Conservation (phyloP, 1,140 invertebrate species). For the Lordiphosa stackelbergi region DNA sequence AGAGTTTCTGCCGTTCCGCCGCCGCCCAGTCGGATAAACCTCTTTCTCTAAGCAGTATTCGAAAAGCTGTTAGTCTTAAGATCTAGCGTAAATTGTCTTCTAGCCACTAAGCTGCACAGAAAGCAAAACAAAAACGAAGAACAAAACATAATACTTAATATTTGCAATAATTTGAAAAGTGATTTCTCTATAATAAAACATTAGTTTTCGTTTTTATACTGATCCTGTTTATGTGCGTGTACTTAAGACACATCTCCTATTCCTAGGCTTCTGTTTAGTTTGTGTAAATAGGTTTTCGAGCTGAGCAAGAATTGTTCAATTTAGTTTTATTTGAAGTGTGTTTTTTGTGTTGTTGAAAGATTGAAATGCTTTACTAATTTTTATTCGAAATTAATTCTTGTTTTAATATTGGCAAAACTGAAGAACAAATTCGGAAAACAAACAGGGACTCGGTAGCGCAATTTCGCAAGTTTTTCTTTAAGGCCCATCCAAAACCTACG, state of each 20-base stretch:
- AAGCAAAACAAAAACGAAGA: conserved; percentile 27
- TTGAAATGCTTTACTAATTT: conserved; percentile 64
- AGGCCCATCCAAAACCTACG: neutral
- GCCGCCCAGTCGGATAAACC: conserved; percentile 75
- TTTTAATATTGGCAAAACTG: conserved; percentile 34
- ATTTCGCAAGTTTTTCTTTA: conserved; percentile 21
- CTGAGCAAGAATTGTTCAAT: conserved; percentile 33
- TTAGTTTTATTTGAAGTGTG: conserved; percentile 27
- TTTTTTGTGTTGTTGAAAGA: conserved; percentile 63
- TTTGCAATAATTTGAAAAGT: conserved; percentile 75
- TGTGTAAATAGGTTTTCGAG: conserved; percentile 59
- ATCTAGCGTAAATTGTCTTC: conserved; percentile 58
- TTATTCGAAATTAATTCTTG: conserved; percentile 40
- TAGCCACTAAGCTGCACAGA: conserved; percentile 56
- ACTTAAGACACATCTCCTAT: conserved; percentile 56
- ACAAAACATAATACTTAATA: conserved; percentile 48
- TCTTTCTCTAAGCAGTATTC: conserved; percentile 78
- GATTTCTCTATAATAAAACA: conserved; percentile 61
- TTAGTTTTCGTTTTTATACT: conserved; percentile 59
- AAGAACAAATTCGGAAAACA: conserved; percentile 67
- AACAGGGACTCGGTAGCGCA: conserved; percentile 55
- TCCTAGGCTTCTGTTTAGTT: conserved; percentile 67
- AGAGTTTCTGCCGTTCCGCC: conserved; percentile 12
- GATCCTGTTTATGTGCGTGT: conserved; percentile 25
- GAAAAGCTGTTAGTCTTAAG: conserved; percentile 76